A percentile compares a stretch with the other conserved stretches of the same genome.
phyloP scores from a whole-genome alignment of 2,113 vertebrate genomes.

The Myotis yumanensis region DNA sequence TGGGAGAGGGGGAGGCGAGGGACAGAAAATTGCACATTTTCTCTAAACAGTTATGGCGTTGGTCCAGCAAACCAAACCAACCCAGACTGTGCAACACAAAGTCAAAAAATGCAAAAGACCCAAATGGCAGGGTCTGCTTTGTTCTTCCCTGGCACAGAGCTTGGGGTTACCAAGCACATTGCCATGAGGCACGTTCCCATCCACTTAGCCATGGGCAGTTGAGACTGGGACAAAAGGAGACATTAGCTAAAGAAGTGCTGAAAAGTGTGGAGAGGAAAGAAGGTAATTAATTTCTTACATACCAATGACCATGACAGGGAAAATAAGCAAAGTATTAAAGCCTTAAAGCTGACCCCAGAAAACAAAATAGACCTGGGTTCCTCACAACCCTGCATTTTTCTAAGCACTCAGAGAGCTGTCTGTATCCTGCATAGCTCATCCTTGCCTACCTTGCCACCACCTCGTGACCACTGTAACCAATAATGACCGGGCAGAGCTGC shows the following conservation, averaged over 20 bases:
- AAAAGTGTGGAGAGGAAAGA: constrained; percentile 3
- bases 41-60: not conserved
- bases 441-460: not conserved
- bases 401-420: not conserved
- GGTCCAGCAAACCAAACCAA: not conserved
- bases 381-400: not conserved
- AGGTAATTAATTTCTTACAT: not conserved
- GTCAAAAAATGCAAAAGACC: not conserved
- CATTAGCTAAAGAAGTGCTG: not conserved
- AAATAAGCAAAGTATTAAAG: not conserved
- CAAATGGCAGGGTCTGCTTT: not conserved
- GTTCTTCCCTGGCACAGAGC: not conserved
- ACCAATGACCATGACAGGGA: not conserved
- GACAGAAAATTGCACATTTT: not conserved
- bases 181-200: not conserved
- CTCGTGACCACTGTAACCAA: not conserved
- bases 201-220: not conserved
- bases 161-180: not conserved
- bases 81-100: not conserved
- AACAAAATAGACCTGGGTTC: not conserved
- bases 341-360: not conserved
- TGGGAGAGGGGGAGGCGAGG: too few relatives aligned
- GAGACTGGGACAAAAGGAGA: not conserved
- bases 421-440: too few relatives aligned
- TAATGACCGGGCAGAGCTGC: not conserved